Base-by-base conservation (phyloP, 2,888 invertebrate species). In the Calameuta pallipes region DNA sequence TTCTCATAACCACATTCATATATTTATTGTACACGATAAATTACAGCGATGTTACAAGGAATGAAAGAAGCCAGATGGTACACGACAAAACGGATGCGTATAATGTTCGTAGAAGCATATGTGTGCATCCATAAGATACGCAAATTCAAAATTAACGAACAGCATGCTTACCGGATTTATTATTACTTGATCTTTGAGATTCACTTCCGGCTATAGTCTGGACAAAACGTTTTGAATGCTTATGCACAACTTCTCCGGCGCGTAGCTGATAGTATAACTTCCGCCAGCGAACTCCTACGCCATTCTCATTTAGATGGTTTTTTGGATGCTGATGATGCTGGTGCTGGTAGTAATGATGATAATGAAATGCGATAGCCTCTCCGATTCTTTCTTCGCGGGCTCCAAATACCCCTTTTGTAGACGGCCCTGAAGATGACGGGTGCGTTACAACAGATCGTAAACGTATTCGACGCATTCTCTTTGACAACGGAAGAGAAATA, bases 191-290 rank as follows among this genome's bases (percentile, higher is more conserved):
- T 56, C 9, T 56, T 9, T 56, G 56, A 56, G 56, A 9, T 56
- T 23, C 56, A 9, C 56, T 56, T 56, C 56, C 56, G 56, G 56
- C 9, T 4, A 9, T 2, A 56, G 56, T 56, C 23, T 56, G 6
- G 23, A 23, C 2, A 56, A 56, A 56, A 9, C 23, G 0, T 2
- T 56, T 56, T 2, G 56, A 23, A 56, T 56, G 56, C 56, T 56
- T 56, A 23, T 56, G 56, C 23, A 56, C 56, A 56, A 56, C 56
- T 56, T 56, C 56, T 56, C 56, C 9, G 23, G 75, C 73, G 68
- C 76, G 78, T 37, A 75, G 68, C 71, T 78, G 75, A 78, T 78
- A 78, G 75, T 75, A 75, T 31, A 75, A 73, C 78, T 75, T 78
- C 78, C 78, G 78, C 78, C 78, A 75, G 36, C 76, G 73, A 76